Percentiles rank a stretch among this genome's conserved stretches.
phyloP scores from a whole-genome alignment of 2,113 vertebrate species.

The Acrocephalus arundinaceus region DNA sequence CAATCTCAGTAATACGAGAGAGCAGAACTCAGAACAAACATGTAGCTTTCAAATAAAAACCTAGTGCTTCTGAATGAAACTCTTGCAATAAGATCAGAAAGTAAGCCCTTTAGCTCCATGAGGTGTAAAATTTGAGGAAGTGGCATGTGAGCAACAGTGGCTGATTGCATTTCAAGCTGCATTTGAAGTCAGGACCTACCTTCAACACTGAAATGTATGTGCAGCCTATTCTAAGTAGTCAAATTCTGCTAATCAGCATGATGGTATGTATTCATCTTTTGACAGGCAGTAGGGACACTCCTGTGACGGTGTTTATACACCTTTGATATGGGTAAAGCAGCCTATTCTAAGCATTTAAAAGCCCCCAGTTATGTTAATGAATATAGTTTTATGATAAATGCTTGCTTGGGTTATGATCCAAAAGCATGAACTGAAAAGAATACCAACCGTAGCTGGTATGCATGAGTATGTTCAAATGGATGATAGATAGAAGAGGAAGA shows the following conservation, averaged over 20 bases:
- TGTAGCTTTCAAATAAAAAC: background rate
- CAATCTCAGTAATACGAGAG: background rate
- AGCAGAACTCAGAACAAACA: background rate
- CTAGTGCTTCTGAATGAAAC: background rate
- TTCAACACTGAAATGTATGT: background rate
- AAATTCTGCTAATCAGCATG: background rate
- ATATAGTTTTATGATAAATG: background rate
- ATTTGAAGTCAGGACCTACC: constrained; percentile 8
- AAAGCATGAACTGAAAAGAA: background rate
- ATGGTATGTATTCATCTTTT: background rate
- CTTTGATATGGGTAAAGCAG: background rate
- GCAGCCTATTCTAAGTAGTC: background rate
- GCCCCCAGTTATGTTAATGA: background rate
- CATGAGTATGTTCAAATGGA: background rate
- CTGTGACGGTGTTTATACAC: background rate
- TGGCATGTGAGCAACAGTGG: background rate
- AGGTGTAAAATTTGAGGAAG: constrained; percentile 12
- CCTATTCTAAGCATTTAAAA: background rate
- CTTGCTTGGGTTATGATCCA: background rate
- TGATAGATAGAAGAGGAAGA: background rate
- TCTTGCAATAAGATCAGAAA: background rate
- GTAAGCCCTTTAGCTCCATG: background rate
- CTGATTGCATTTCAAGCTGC: constrained; percentile 13
- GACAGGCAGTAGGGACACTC: background rate
- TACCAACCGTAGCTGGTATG: background rate